Evolutionary conservation across 2,888 invertebrate genomes (phyloP), one percentile per base, ranked within the genome.

Genomic region (Drosophila planitibia): DNA sequence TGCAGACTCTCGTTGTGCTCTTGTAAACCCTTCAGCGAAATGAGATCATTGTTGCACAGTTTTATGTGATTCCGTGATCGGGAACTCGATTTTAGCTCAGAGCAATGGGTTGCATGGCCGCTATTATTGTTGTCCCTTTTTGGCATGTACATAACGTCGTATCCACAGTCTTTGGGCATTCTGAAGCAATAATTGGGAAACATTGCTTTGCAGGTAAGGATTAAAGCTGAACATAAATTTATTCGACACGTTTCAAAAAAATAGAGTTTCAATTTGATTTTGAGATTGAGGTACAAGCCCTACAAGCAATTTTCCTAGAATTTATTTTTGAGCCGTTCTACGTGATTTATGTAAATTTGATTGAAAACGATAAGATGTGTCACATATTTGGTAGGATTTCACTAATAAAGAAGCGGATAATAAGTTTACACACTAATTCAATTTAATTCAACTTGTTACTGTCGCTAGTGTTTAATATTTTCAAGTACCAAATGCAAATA

Each of bases 181-280:
- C 64, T 64, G 53, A 88, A 91, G 67, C 90, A 88, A 58, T 68
- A 90, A 72, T 87, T 87, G 72, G 89, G 89, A 62, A 77, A 75
- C 91, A 91, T 87, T 47, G 51, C 49, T 63, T 60, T 25, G 12
- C 16, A 51, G 22, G n/a, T 61, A 33, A 37, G 52, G 49, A 55
- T 52, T 54, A 44, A 37, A 62, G 52, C 12, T 66, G 51, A 54
- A 61, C 51, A 55, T n/a, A 32, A 82, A 69, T 67, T 67, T 39
- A 52, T 47, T 16, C 35, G 16, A 19, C 12, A 14, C 58, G 3
- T 66, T 30, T 47, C 19, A 54, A 67, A 78, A 52, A 57, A 52
- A 39, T 59, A 25, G 1, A 33, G 28, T 47, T 54, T 28, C 54
- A 62, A 61, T 35, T 30, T 59, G 58, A 69, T 67, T 70, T 74